Evolutionary conservation across 2,797 vertebrate genomes (phyloP).

Genomic region (Amblyraja radiata): DNA sequence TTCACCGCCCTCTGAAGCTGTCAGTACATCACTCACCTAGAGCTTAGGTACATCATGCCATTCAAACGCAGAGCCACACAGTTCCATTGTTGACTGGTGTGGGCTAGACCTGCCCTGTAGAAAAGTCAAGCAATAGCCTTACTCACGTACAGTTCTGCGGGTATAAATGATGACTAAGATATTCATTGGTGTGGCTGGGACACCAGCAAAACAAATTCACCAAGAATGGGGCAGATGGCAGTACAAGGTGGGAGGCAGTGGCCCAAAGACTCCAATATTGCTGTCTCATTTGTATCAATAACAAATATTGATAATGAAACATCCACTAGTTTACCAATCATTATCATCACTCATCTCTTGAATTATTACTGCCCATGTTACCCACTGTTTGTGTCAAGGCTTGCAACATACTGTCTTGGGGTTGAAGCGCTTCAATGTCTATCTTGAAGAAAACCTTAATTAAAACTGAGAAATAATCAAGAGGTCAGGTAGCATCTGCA

Average conservation of each 20-base stretch:
- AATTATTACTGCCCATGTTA: background rate
- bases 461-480: background rate
- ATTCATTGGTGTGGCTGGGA: background rate
- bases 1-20: background rate
- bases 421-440: background rate
- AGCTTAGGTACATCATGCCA: background rate
- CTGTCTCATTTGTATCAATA: background rate
- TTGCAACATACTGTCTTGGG: background rate
- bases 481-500: too few species aligned
- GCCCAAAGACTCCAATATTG: background rate
- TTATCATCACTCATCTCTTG: background rate
- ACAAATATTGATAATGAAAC: background rate
- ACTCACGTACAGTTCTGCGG: background rate
- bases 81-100: too few species aligned
- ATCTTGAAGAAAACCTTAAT: background rate
- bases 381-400: background rate
- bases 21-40: background rate
- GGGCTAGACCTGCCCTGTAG: background rate
- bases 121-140: background rate
- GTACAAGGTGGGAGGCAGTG: background rate
- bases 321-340: background rate
- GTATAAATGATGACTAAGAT: too few species aligned
- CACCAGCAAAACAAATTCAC: background rate
- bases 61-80: background rate
- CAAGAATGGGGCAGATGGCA: background rate